These are phyloP conservation scores for Solea senegalensis DNA, from an alignment of 2,113 vertebrate genomes.

Conservation along the genomic window DNA sequence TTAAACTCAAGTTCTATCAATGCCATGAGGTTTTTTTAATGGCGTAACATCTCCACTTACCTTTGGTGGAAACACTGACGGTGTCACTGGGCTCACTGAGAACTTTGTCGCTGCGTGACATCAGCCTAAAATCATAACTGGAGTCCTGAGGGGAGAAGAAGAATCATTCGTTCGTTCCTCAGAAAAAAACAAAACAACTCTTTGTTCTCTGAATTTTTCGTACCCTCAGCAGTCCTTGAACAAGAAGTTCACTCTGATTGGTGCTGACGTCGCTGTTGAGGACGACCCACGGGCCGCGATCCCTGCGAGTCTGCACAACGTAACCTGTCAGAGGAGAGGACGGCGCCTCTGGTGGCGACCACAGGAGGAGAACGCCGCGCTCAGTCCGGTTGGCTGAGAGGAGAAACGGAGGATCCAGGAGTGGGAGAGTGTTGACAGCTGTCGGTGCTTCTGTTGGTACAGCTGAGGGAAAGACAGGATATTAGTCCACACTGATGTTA, in stretches of 20 bases:
- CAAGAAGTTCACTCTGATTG: slow-evolving; percentile 85
- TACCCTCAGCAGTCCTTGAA: slow-evolving; percentile 92
- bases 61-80: slow-evolving; percentile 88
- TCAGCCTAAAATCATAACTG: slow-evolving; percentile 90
- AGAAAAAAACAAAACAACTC: too few species aligned
- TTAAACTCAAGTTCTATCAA: too few species aligned
- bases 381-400: slow-evolving; percentile 85
- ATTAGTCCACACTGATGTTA: slow-evolving; percentile 3
- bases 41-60: slow-evolving; percentile 70
- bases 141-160: slow-evolving; percentile 80
- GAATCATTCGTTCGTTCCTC: neutral
- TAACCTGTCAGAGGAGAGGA: slow-evolving; percentile 84
- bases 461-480: slow-evolving; percentile 69
- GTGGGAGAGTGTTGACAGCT: slow-evolving; percentile 64
- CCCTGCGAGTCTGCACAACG: slow-evolving; percentile 87
- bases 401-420: slow-evolving; percentile 84
- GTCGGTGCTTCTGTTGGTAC: slow-evolving; percentile 82
- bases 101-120: slow-evolving; percentile 87
- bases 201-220: neutral
- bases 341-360: slow-evolving; percentile 82
- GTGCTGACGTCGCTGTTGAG: slow-evolving; percentile 83
- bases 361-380: slow-evolving; percentile 86
- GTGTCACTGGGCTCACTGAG: slow-evolving; percentile 91
- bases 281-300: slow-evolving; percentile 87
- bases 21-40: too few species aligned